Evolutionary conservation across 2,113 vertebrate genomes (phyloP).

Genomic region (Sinosuthora webbiana): DNA sequence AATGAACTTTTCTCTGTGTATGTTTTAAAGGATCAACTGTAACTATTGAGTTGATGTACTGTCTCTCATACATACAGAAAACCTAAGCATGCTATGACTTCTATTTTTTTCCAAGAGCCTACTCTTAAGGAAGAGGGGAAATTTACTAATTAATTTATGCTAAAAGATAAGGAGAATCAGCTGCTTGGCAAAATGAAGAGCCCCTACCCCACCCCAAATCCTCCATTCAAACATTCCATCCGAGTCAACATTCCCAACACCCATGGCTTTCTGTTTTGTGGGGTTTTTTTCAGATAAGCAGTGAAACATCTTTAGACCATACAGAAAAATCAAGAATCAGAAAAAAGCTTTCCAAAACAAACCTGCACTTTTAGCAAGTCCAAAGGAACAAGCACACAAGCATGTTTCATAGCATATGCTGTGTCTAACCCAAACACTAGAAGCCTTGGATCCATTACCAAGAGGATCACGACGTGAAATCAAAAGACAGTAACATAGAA

Average conservation of each 20-base stretch:
- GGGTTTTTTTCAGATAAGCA: constrained; percentile 22
- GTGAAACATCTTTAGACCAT: constrained; percentile 59
- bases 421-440: constrained; percentile 31
- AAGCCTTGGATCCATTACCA: constrained; percentile 38
- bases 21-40: background rate
- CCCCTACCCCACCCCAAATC: background rate
- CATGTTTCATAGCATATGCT: background rate
- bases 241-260: background rate
- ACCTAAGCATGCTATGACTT: background rate
- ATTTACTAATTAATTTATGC: background rate
- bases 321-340: constrained; percentile 17
- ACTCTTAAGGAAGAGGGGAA: background rate
- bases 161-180: background rate
- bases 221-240: constrained; percentile 15
- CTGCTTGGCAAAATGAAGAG: background rate
- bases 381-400: constrained; percentile 40
- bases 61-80: background rate
- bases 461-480: constrained; percentile 6
- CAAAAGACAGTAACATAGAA: background rate
- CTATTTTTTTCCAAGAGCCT: background rate
- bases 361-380: constrained; percentile 61
- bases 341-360: constrained; percentile 53
- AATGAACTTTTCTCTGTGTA: background rate
- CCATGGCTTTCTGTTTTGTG: background rate
- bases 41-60: background rate